phyloP scores from a whole-genome alignment of 1,140 invertebrate genomes.

The Homarus americanus region DNA sequence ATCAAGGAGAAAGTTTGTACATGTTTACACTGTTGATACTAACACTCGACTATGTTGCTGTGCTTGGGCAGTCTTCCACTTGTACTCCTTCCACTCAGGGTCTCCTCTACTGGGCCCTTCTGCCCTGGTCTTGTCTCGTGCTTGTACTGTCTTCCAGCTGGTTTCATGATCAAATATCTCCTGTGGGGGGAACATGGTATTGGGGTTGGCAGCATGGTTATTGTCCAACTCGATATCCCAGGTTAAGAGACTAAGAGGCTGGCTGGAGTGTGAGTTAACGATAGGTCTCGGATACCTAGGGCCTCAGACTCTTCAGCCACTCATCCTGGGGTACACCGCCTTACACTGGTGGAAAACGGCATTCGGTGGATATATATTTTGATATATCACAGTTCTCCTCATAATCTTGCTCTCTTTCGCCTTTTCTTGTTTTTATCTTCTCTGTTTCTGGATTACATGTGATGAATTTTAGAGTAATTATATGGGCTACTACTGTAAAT shows the following conservation, averaged over 20 bases:
- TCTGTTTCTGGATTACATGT: slow-evolving; percentile 30
- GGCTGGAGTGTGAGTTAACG: too few relatives aligned
- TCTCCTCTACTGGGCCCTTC: neutral
- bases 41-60: neutral
- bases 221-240: too few relatives aligned
- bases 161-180: too few relatives aligned
- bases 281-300: too few relatives aligned
- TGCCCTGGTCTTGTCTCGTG: neutral
- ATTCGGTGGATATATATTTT: too few relatives aligned
- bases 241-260: too few relatives aligned
- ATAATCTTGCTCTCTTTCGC: neutral
- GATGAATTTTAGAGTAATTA: slow-evolving; percentile 44
- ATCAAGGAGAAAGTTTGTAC: neutral
- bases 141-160: neutral
- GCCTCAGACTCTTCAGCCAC: neutral
- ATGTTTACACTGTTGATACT: neutral
- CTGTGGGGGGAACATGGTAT: too few relatives aligned
- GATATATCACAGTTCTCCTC: neutral
- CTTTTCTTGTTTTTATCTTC: neutral
- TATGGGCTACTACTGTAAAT: slow-evolving; percentile 31
- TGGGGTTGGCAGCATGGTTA: too few relatives aligned
- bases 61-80: neutral
- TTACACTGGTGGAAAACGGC: neutral
- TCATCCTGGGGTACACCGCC: neutral
- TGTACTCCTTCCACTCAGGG: neutral